These are phyloP conservation scores for Amyelois transitella DNA, from an alignment of 1,140 invertebrate species.

Conservation along the genomic window DNA sequence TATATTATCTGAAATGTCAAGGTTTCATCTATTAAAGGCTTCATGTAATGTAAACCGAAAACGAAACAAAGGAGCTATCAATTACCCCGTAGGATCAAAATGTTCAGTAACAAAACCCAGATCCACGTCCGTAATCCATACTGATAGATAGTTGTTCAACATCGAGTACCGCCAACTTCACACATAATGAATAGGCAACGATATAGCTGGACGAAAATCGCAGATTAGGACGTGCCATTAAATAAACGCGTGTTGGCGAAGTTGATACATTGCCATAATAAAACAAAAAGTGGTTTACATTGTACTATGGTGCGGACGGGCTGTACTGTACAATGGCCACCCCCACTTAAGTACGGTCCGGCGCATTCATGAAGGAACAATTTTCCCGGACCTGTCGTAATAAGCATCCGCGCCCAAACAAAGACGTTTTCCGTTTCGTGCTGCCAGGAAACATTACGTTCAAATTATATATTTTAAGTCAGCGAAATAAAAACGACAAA, in stretches of 20 bases:
- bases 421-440: constrained; percentile 46
- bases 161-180: not conserved
- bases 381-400: constrained; percentile 50
- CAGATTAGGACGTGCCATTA: constrained; percentile 36
- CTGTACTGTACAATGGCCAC: constrained; percentile 44
- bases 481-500: constrained; percentile 17
- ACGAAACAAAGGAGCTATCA: not conserved
- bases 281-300: constrained; percentile 53
- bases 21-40: too few relatives aligned
- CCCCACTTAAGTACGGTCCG: constrained; percentile 53
- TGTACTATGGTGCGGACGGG: constrained; percentile 28
- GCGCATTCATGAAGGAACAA: constrained; percentile 42
- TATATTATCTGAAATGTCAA: too few relatives aligned
- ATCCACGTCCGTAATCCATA: not conserved
- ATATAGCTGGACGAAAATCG: constrained; percentile 3
- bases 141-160: constrained; percentile 3
- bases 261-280: constrained; percentile 49
- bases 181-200: constrained; percentile 2
- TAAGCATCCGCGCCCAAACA: constrained; percentile 57
- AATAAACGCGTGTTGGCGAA: constrained; percentile 41
- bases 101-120: not conserved
- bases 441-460: constrained; percentile 44
- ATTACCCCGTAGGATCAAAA: not conserved
- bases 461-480: constrained; percentile 38
- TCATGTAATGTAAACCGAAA: not conserved